Evolutionary conservation across 2,113 vertebrate genomes (phyloP).

Genomic region (Equus przewalskii): DNA sequence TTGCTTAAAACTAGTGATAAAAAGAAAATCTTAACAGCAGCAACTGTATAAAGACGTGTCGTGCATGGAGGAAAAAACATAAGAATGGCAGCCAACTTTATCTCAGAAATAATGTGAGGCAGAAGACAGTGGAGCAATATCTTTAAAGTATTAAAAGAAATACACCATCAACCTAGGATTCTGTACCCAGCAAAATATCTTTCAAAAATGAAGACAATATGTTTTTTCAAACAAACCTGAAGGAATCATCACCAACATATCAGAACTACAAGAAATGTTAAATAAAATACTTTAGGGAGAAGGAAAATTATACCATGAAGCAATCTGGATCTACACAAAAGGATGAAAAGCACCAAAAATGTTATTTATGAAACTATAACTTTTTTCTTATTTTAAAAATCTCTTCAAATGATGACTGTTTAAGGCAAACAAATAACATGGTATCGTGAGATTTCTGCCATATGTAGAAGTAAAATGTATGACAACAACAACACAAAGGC

Average conservation of each 20-base stretch:
- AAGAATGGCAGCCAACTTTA: background rate
- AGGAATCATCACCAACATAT: background rate
- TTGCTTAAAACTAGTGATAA: background rate
- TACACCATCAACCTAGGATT: background rate
- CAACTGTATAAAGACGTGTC: background rate
- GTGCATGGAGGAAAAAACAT: background rate
- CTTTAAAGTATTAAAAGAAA: background rate
- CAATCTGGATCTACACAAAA: background rate
- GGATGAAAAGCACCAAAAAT: background rate
- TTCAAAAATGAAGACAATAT: conserved; percentile 44
- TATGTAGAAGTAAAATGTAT: background rate
- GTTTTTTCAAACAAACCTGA: background rate
- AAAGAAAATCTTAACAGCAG: background rate
- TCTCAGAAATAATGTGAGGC: background rate
- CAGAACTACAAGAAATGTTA: background rate
- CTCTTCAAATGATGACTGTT: background rate
- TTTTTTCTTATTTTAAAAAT: conserved; percentile 1
- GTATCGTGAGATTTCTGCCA: background rate
- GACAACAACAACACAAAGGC: background rate
- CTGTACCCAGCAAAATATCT: background rate
- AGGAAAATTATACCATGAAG: background rate
- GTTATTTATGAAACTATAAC: background rate
- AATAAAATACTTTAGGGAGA: background rate
- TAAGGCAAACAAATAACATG: background rate
- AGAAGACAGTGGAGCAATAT: background rate